Conservation (phyloP, 1,140 invertebrate species). For the Rhopalosiphum padi region DNA sequence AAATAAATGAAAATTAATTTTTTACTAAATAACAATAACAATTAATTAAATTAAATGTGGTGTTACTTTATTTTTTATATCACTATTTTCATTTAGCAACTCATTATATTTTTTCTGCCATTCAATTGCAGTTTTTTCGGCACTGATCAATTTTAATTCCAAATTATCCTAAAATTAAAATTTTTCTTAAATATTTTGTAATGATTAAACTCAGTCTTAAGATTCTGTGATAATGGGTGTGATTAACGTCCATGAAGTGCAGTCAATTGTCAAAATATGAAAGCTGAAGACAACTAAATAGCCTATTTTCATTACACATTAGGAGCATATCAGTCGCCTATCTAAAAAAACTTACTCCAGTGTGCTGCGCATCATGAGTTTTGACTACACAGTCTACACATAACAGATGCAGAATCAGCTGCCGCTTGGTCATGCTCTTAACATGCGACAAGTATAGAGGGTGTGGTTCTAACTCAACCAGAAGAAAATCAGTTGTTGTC, state of each 20-base stretch:
- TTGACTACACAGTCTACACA: too few species aligned
- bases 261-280: neutral
- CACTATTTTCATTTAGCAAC: neutral
- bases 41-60: neutral
- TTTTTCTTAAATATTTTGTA: neutral
- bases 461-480: too few species aligned
- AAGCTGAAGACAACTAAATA: neutral
- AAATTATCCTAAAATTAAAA: slow-evolving; percentile 27
- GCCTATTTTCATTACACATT: too few species aligned
- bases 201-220: neutral
- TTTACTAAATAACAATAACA: neutral
- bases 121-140: slow-evolving; percentile 7
- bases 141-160: neutral
- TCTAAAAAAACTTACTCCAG: too few species aligned
- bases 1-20: neutral
- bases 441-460: too few species aligned
- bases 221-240: too few species aligned
- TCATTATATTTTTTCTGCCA: slow-evolving; percentile 47
- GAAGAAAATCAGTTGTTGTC: too few species aligned
- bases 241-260: too few species aligned
- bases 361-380: too few species aligned
- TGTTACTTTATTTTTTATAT: slow-evolving; percentile 43
- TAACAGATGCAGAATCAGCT: too few species aligned
- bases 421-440: too few species aligned
- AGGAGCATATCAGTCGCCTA: too few species aligned